These are phyloP conservation scores for Larimichthys crocea DNA, from an alignment of 2,113 vertebrate genomes.

Conservation along the genomic window DNA sequence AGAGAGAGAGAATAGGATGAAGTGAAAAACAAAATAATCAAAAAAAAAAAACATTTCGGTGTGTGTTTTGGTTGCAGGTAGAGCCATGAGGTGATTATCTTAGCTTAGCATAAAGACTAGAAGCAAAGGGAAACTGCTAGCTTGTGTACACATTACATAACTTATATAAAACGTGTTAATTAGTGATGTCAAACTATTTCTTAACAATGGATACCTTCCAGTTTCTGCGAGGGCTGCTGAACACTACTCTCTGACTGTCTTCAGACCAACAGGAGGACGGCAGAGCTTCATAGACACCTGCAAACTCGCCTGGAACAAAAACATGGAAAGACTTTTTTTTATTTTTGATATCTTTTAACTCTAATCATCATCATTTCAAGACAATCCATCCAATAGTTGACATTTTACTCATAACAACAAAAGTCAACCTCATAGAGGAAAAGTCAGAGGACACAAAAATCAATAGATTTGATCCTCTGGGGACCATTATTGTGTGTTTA, in stretches of 20 bases:
- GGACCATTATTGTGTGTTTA: not conserved
- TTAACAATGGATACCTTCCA: conserved; percentile 75
- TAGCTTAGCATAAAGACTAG: not conserved
- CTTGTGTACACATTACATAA: not conserved
- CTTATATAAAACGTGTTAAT: not conserved
- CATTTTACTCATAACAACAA: no score
- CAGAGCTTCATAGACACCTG: conserved; percentile 82
- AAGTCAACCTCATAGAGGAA: not conserved
- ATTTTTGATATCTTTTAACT: not conserved
- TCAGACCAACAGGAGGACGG: conserved; percentile 85
- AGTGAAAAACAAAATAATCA: not conserved
- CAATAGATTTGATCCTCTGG: not conserved
- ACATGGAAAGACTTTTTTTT: not conserved
- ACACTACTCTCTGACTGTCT: conserved; percentile 83
- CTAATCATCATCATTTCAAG: no score
- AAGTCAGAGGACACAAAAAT: not conserved
- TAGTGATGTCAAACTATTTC: not conserved
- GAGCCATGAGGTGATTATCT: not conserved
- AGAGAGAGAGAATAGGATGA: no score
- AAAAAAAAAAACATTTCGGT: no score
- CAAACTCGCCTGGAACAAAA: conserved; percentile 76
- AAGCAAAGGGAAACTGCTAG: not conserved
- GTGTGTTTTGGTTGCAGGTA: not conserved
- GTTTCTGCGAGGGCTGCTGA: conserved; percentile 84
- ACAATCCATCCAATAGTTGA: no score